Evolutionary conservation across 2,888 invertebrate genomes (phyloP).

Genomic region (Dynastes hyllus): DNA sequence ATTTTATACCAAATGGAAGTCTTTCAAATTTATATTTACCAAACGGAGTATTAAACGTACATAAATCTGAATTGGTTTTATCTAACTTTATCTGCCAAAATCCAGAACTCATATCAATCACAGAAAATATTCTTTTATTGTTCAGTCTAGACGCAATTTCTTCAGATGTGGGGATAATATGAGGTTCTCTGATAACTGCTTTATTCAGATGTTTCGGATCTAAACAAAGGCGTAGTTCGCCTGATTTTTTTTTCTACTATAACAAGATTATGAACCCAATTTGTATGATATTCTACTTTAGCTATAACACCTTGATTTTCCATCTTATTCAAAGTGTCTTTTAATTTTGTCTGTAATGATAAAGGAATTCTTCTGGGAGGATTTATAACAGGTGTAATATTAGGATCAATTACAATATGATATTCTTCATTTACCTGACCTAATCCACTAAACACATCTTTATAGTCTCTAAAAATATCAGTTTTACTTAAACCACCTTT

Average conservation of each 20-base stretch:
- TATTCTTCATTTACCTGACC: constrained; percentile 4
- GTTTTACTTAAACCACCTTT: neutral
- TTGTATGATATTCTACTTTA: constrained; percentile 8
- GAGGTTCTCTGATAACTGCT: constrained; percentile 14
- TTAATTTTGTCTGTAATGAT: constrained; percentile 13
- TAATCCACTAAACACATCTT: constrained; percentile 5
- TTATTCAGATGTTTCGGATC: constrained; percentile 21
- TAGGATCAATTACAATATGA: constrained; percentile 2
- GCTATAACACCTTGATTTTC: constrained; percentile 27
- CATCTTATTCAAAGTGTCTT: constrained; percentile 6
- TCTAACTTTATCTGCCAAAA: constrained; percentile 62
- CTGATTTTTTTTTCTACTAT: constrained; percentile 20
- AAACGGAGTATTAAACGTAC: constrained; percentile 62
- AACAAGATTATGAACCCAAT: constrained; percentile 9
- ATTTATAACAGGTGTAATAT: neutral
- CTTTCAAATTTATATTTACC: constrained; percentile 58
- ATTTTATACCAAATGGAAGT: constrained; percentile 54
- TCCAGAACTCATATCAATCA: constrained; percentile 62
- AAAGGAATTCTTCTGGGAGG: constrained; percentile 21
- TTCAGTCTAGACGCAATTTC: constrained; percentile 55
- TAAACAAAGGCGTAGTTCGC: constrained; percentile 28
- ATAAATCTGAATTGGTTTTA: constrained; percentile 58
- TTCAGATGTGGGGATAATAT: constrained; percentile 57
- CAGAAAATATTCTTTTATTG: constrained; percentile 57
- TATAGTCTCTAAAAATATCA: constrained; percentile 14